phyloP scores from a whole-genome alignment of 2,113 vertebrate species.

The Suricata suricatta region DNA sequence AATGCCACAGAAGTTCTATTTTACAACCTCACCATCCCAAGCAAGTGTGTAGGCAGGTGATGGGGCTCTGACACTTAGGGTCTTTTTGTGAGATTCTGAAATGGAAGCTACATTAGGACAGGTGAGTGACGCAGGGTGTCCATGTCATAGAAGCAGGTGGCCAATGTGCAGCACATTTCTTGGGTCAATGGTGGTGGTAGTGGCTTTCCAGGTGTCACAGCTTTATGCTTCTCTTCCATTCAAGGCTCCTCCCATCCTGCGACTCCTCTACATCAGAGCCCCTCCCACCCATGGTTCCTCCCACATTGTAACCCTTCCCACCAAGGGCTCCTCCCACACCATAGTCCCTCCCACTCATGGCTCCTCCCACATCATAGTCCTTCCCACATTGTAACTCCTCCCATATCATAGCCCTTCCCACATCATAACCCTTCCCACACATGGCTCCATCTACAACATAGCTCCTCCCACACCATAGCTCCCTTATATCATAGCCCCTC shows the following conservation, averaged over 20 bases:
- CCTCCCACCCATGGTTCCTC: not conserved
- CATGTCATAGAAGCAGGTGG: not conserved
- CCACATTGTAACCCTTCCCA: not conserved
- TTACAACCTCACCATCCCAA: not conserved
- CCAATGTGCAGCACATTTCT: accelerated
- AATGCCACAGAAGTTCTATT: not conserved
- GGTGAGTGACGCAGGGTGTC: not conserved
- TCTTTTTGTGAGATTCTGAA: not conserved
- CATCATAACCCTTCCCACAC: not conserved
- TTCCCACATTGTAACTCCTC: not conserved
- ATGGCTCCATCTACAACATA: not conserved
- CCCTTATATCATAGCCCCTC: accelerated
- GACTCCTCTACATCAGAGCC: not conserved
- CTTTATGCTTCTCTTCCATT: accelerated
- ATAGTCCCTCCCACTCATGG: too few species aligned
- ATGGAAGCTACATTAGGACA: not conserved
- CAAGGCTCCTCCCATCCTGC: not conserved
- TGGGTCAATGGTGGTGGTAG: not conserved
- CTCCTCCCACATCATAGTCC: too few species aligned
- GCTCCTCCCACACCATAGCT: not conserved
- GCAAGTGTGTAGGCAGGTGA: accelerated
- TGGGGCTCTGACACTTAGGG: not conserved
- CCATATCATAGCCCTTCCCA: not conserved
- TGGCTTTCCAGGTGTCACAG: not conserved
- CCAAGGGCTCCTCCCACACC: not conserved